Evolutionary conservation across 2,113 vertebrate genomes (phyloP).

Genomic region (Synodontis membranacea): DNA sequence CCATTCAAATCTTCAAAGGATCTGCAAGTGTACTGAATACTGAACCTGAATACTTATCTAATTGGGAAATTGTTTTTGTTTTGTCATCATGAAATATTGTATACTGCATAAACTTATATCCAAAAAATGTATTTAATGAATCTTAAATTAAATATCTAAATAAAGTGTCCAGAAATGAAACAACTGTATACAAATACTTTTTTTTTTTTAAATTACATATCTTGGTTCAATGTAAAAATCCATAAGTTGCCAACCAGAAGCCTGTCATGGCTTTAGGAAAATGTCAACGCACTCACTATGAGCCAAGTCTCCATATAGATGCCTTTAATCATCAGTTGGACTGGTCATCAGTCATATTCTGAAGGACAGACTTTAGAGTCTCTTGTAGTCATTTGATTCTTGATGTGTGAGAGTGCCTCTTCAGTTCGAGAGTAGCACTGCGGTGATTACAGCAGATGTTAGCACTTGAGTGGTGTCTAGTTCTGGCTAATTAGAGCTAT

Average conservation of each 20-base stretch:
- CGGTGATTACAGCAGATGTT: slow-evolving; percentile 55
- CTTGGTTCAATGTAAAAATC: too few species aligned
- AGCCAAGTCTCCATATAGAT: neutral
- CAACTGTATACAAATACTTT: too few species aligned
- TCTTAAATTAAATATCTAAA: too few species aligned
- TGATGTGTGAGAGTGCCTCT: slow-evolving; percentile 42
- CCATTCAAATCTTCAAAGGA: too few species aligned
- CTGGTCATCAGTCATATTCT: neutral
- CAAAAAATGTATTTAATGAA: too few species aligned
- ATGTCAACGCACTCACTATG: neutral
- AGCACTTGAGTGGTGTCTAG: slow-evolving; percentile 43
- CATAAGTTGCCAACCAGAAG: neutral
- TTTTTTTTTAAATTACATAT: neutral
- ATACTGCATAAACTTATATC: too few species aligned
- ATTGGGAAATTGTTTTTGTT: too few species aligned
- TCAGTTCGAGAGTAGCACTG: slow-evolving; percentile 20
- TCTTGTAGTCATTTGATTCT: slow-evolving; percentile 23
- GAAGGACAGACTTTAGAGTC: neutral
- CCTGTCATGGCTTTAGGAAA: neutral
- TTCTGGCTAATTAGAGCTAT: slow-evolving; percentile 44
- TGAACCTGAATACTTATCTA: too few species aligned
- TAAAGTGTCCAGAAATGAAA: too few species aligned
- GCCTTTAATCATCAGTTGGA: neutral
- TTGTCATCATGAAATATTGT: too few species aligned
- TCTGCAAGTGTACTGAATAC: too few species aligned